A percentile compares a stretch with the other conserved stretches of the same genome.
Evolutionary conservation across 2,113 vertebrate genomes (phyloP).

Genomic region (Phylloscopus trochiloides): DNA sequence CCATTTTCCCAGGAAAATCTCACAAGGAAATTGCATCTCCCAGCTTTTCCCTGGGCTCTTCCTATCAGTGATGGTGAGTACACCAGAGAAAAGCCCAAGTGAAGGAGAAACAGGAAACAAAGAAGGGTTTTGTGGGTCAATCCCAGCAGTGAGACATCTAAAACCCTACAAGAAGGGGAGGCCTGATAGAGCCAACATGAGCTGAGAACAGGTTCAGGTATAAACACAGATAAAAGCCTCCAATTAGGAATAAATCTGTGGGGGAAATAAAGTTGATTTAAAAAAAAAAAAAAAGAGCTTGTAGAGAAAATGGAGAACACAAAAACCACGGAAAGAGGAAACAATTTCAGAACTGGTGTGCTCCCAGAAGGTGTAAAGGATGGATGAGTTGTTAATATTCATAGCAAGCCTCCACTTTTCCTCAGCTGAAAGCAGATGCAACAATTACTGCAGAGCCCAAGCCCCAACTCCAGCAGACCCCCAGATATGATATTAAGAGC

Average conservation of each 20-base stretch:
- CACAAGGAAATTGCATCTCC: not conserved
- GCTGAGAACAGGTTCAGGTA: not conserved
- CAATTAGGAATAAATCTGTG: not conserved
- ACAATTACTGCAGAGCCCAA: constrained; percentile 35
- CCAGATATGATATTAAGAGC: not conserved
- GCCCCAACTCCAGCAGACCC: constrained; percentile 54
- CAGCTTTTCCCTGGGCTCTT: not conserved
- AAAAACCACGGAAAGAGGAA: constrained; percentile 1
- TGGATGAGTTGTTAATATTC: constrained; percentile 63
- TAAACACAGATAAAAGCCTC: not conserved
- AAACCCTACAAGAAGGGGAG: not conserved
- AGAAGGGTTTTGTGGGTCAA: not conserved
- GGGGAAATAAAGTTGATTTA: not conserved
- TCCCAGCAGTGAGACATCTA: not conserved
- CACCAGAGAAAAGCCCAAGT: not conserved
- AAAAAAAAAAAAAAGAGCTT: not conserved
- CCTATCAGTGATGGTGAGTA: not conserved
- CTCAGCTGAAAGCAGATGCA: constrained; percentile 57
- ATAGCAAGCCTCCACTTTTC: constrained; percentile 43
- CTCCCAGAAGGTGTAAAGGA: constrained; percentile 60
- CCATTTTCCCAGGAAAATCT: not conserved
- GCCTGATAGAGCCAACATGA: accelerated
- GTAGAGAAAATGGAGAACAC: constrained; percentile 29
- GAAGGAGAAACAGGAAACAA: not conserved
- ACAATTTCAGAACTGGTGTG: constrained; percentile 17